phyloP scores from a whole-genome alignment of 2,888 invertebrate genomes.

The Baronia brevicornis region DNA sequence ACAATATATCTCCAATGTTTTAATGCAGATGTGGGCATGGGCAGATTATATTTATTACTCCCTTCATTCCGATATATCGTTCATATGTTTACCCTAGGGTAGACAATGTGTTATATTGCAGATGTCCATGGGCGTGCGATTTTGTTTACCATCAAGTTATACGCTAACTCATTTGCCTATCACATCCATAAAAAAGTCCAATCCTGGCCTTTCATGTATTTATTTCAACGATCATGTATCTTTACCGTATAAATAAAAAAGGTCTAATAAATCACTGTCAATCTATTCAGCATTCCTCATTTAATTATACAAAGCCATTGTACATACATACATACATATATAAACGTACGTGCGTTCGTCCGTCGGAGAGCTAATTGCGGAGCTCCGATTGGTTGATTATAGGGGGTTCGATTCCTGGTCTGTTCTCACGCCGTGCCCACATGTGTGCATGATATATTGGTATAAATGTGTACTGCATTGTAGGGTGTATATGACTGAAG shows the following conservation, averaged over 20 bases:
- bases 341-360: slow-evolving; percentile 21
- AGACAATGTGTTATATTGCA: no score
- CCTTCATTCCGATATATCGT: no score
- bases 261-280: slow-evolving; percentile 11
- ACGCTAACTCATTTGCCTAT: no score
- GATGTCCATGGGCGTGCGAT: no score
- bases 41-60: no score
- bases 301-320: slow-evolving; percentile 23
- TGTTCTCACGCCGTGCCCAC: slow-evolving; percentile 37
- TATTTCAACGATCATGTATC: slow-evolving; percentile 4
- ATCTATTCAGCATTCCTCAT: slow-evolving; percentile 17
- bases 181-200: no score
- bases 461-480: slow-evolving; percentile 21
- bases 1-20: no score
- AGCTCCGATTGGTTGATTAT: slow-evolving; percentile 49
- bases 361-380: slow-evolving; percentile 39
- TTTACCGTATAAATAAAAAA: slow-evolving; percentile 1
- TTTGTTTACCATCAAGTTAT: no score
- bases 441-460: slow-evolving; percentile 25
- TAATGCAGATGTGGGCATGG: no score
- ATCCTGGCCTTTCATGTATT: no score
- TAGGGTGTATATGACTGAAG: slow-evolving; percentile 14
- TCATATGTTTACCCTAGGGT: no score
- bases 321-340: slow-evolving; percentile 14
- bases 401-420: slow-evolving; percentile 35